These are phyloP conservation scores for Gavia stellata DNA, from an alignment of 2,113 vertebrate genomes.

Conservation along the genomic window DNA sequence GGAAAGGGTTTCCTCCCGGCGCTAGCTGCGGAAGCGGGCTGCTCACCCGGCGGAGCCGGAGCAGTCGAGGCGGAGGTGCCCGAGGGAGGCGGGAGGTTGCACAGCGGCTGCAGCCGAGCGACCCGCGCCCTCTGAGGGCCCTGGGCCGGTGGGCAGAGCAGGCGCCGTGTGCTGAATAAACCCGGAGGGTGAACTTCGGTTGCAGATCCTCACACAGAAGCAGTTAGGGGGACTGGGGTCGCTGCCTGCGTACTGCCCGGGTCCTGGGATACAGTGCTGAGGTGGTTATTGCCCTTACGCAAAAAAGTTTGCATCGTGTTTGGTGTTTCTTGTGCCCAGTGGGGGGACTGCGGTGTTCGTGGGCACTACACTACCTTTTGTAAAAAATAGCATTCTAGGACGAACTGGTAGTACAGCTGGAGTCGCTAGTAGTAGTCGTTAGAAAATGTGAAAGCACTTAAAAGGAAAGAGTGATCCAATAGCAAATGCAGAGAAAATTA, in stretches of 20 bases:
- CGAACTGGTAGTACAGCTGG: too few species aligned
- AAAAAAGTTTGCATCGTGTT: accelerated
- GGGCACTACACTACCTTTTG: accelerated
- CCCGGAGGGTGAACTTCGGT: too few species aligned
- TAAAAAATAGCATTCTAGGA: accelerated
- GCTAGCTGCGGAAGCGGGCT: background rate
- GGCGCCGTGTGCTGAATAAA: too few species aligned
- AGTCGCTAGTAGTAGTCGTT: accelerated
- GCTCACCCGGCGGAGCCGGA: background rate
- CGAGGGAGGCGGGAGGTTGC: background rate
- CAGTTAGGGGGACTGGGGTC: background rate
- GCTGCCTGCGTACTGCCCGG: accelerated
- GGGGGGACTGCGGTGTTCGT: accelerated
- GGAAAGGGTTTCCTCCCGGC: too few species aligned
- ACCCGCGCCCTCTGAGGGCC: background rate
- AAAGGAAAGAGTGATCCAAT: background rate
- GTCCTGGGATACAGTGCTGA: accelerated
- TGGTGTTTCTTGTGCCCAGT: background rate
- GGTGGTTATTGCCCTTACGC: too few species aligned
- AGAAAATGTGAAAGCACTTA: background rate
- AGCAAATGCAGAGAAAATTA: background rate
- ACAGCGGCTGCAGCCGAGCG: background rate
- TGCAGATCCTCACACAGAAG: background rate
- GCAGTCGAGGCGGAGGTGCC: background rate
- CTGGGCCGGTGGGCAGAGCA: background rate